Evolutionary conservation across 2,888 invertebrate species (phyloP), one percentile per base, ranked within the genome.

Genomic region (Aporophyla lueneburgensis): DNA sequence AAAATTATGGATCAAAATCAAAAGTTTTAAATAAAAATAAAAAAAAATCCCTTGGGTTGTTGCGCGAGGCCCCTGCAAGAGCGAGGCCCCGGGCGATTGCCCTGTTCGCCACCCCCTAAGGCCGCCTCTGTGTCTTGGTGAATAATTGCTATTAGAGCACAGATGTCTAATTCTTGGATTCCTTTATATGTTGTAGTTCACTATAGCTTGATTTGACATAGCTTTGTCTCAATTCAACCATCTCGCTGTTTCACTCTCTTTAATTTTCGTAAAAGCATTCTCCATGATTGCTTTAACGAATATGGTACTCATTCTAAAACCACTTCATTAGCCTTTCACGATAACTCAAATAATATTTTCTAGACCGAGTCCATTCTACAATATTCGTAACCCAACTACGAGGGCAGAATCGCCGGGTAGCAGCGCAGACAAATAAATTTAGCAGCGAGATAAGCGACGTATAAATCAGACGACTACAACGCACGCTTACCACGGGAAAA

Each of bases 401-500:
- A 93, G 93, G 91, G 85, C 89, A 91, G 92, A 93, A 93, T 93
- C 92, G 92, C 92, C 89, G 91, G 92, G 92, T 91, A 92, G 93
- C 68, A 92, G 87, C 92, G 94, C 96, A 96, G 96, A 96, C 96
- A 95, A 95, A 96, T 96, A 96, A 96, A 96, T 96, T 94, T 94
- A 93, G 92, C 89, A 84, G 88, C 89, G 92, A 95, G 96, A 96
- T 96, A 96, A 96, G 96, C 96, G 95, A 89, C 89, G 91, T 92
- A 96, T 96, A 96, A 96, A 96, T 96, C 96, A 95, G 93, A 68
- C 84, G 82, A 87, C 81, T 86, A 88, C 90, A 89, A 88, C 89
- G 89, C 91, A 91, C 88, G 89, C 85, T 88, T 86, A 88, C 87
- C 87, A 89, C 90, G 87, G 87, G 90, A 93, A 93, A 93, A 93